phyloP scores from a whole-genome alignment of 2,888 invertebrate species.

The Zelleria hepariella region DNA sequence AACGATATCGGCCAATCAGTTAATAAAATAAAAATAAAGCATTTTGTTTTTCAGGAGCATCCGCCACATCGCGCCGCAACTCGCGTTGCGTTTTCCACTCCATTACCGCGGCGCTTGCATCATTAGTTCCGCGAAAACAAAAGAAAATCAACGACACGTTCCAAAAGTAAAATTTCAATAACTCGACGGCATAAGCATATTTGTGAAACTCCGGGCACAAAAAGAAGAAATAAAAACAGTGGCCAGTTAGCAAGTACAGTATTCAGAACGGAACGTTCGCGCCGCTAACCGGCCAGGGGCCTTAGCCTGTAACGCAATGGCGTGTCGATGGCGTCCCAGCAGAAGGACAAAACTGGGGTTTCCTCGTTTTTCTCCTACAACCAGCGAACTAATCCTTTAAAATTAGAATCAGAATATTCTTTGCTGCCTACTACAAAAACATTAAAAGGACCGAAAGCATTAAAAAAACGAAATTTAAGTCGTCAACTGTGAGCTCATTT shows the following conservation, averaged over 20 bases:
- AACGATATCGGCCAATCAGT: too few species aligned
- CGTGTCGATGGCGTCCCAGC: too few species aligned
- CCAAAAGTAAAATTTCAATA: neutral
- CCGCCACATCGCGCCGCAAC: neutral
- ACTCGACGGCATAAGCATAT: neutral
- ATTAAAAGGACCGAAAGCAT: too few species aligned
- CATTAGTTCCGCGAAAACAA: neutral
- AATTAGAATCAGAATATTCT: too few species aligned
- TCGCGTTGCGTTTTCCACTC: neutral
- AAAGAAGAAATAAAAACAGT: neutral
- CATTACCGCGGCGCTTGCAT: neutral
- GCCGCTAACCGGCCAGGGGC: neutral
- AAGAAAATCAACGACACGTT: neutral
- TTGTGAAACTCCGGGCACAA: neutral
- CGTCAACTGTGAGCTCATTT: too few species aligned
- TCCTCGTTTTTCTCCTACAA: too few species aligned
- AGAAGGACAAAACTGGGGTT: too few species aligned
- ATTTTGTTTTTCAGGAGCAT: neutral
- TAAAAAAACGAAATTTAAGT: too few species aligned
- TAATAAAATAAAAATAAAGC: neutral
- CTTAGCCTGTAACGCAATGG: too few species aligned
- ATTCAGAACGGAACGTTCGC: constrained; percentile 4
- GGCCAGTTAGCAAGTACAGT: neutral
- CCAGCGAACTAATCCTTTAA: too few species aligned
- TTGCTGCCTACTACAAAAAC: too few species aligned